These are phyloP conservation scores for Oreochromis aureus DNA, from an alignment of 2,113 vertebrate species.

Conservation along the genomic window DNA sequence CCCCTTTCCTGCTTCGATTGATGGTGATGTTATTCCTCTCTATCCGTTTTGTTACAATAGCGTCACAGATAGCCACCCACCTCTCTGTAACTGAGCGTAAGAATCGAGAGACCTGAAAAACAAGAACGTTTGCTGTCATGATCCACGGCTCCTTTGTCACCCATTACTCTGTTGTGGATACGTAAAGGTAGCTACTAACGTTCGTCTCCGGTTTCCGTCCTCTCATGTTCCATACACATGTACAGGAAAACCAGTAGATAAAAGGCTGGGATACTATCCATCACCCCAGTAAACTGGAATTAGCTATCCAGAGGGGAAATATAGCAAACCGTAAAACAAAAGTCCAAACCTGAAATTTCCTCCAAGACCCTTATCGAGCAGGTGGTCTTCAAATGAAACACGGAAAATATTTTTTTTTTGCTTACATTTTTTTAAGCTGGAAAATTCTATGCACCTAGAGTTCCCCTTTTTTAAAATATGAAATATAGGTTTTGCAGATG, in stretches of 20 bases:
- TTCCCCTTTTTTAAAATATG: not conserved
- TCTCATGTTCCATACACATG: slow-evolving; percentile 36
- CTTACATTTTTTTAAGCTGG: not conserved
- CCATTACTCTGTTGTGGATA: slow-evolving; percentile 51
- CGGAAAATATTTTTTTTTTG: not conserved
- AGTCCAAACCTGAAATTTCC: not conserved
- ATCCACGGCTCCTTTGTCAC: slow-evolving; percentile 34
- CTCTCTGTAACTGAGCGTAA: not conserved
- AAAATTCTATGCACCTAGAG: not conserved
- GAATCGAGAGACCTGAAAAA: slow-evolving; percentile 37
- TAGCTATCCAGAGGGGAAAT: slow-evolving; percentile 14
- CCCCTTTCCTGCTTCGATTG: not conserved
- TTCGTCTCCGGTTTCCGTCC: slow-evolving; percentile 36
- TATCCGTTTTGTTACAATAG: not conserved
- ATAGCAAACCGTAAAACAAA: slow-evolving; percentile 6
- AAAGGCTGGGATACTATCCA: slow-evolving; percentile 35
- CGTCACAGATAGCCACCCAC: not conserved
- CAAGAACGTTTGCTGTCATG: slow-evolving; percentile 37
- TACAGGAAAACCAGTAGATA: slow-evolving; percentile 29
- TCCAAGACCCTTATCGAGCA: not conserved
- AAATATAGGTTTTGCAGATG: not conserved
- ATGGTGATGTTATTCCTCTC: not conserved
- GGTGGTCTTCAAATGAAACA: not conserved
- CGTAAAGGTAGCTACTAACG: slow-evolving; percentile 31
- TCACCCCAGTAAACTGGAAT: slow-evolving; percentile 2